Evolutionary conservation across 2,888 invertebrate species (phyloP).

Genomic region (Apomyelois bistriatella): DNA sequence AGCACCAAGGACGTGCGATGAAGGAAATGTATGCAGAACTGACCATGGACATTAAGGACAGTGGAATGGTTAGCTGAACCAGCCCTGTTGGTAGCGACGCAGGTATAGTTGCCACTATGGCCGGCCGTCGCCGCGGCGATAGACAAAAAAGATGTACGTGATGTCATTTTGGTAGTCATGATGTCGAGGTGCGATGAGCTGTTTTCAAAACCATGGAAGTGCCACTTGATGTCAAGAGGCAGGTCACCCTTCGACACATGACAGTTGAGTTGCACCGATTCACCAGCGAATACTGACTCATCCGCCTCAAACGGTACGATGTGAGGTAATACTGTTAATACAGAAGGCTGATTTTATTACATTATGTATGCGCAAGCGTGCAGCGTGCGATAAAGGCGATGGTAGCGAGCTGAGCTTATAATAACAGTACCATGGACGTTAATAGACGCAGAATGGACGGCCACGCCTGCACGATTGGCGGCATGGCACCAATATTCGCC

Average conservation of each 20-base stretch:
- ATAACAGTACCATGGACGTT: slow-evolving; percentile 82
- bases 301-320: slow-evolving; percentile 84
- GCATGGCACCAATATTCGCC: slow-evolving; percentile 87
- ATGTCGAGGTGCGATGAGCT: slow-evolving; percentile 80
- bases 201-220: slow-evolving; percentile 83
- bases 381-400: slow-evolving; percentile 67
- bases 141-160: slow-evolving; percentile 84
- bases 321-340: slow-evolving; percentile 83
- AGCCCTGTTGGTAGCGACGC: slow-evolving; percentile 86
- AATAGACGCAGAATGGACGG: slow-evolving; percentile 81
- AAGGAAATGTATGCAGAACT: slow-evolving; percentile 49
- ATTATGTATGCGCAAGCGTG: slow-evolving; percentile 69
- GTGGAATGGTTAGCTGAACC: slow-evolving; percentile 85
- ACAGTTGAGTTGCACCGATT: slow-evolving; percentile 84
- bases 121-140: slow-evolving; percentile 84
- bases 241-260: slow-evolving; percentile 87
- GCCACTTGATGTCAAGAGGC: slow-evolving; percentile 87
- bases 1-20: slow-evolving; percentile 43
- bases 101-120: slow-evolving; percentile 88
- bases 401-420: slow-evolving; percentile 23
- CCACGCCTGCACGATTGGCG: slow-evolving; percentile 82
- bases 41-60: slow-evolving; percentile 79
- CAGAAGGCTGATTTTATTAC: slow-evolving; percentile 67
- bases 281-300: slow-evolving; percentile 84
- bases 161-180: slow-evolving; percentile 82